Evolutionary conservation across 2,888 invertebrate species (phyloP), one percentile per base, ranked within the genome.

Genomic region (Seira musarum): DNA sequence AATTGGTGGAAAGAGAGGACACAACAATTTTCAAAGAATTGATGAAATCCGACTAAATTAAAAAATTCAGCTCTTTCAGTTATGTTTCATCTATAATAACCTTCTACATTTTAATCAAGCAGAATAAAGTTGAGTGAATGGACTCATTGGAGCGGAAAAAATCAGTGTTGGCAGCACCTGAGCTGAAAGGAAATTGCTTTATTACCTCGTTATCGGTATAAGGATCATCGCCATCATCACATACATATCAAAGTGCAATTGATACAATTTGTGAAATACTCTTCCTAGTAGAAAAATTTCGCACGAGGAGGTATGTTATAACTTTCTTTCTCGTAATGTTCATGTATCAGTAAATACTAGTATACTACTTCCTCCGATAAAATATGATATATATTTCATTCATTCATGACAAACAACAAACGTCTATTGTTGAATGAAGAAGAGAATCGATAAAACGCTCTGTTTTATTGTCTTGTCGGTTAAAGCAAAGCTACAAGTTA

Each of bases 131-230:
- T 53, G 53, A 15, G 53, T 15, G 13, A 53, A n/a, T n/a, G 53
- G 53, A 53, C 2, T 53, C 53, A 53, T 53, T 53, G 53, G 53
- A 53, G 53, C 53, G 53, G 53, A 53, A 53, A 3, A 53, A 13
- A 53, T n/a, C 17, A 15, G 17, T n/a, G 53, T 13, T 53, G 53
- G 2, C 6, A 53, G 53, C 53, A 53, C 53, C 53, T 53, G 53
- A 53, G 13, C 6, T 53, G 15, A 17, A 53, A 15, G 53, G 13
- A 53, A 53, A 53, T 13, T 17, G 15, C 17, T 53, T 3, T 53
- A 53, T 53, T 53, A 53, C 53, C 53, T 53, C 53, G 17, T 53
- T 30, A 2, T 30, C n/a, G n/a, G n/a, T n/a, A n/a, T n/a, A n/a
- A n/a, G n/a, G n/a, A n/a, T n/a, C n/a, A n/a, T n/a, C 40, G 13